Base-by-base conservation (phyloP, 2,888 invertebrate genomes). In the Rhabditoides inermis region DNA sequence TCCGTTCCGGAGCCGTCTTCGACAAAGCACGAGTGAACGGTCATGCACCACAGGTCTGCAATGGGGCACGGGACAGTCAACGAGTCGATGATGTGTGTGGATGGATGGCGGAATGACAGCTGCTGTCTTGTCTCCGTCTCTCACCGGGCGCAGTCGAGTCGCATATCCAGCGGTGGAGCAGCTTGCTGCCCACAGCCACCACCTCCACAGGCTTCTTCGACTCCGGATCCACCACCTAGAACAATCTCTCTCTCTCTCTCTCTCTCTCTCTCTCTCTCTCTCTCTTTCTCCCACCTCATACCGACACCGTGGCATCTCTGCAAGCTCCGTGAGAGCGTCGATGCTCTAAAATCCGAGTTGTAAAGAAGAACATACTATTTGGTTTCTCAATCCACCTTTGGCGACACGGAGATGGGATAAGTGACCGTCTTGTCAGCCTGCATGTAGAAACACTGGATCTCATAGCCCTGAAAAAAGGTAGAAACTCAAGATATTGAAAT, bases 31-130 rank as follows among this genome's bases (percentile, higher is more conserved):
- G 67, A 61, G 51, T 75, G 72, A 1, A 75, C 73, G n/a, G 58
- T 53, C 75, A 75, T 76, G 42, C 75, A 75, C 71, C 72, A 75
- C 5, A 74, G 55, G 44, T 72, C 69, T 64, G 53, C 22, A 63
- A n/a, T n/a, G n/a, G n/a, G n/a, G n/a, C n/a, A n/a, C n/a, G n/a
- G n/a, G n/a, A n/a, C n/a, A n/a, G n/a, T n/a, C n/a, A n/a, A n/a
- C n/a, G n/a, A n/a, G n/a, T n/a, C n/a, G n/a, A n/a, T n/a, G n/a
- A n/a, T n/a, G n/a, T n/a, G n/a, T n/a, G n/a, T n/a, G n/a, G n/a
- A n/a, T n/a, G n/a, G n/a, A n/a, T n/a, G n/a, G n/a, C n/a, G n/a
- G n/a, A 50, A 39, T 25, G 25, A 49, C n/a, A 44, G 15, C 25
- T 27, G 25, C 18, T 26, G 25, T 26, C 10, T 15, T 23, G n/a